Base-by-base conservation (phyloP, 2,888 invertebrate genomes). In the Brachyptera risi region DNA sequence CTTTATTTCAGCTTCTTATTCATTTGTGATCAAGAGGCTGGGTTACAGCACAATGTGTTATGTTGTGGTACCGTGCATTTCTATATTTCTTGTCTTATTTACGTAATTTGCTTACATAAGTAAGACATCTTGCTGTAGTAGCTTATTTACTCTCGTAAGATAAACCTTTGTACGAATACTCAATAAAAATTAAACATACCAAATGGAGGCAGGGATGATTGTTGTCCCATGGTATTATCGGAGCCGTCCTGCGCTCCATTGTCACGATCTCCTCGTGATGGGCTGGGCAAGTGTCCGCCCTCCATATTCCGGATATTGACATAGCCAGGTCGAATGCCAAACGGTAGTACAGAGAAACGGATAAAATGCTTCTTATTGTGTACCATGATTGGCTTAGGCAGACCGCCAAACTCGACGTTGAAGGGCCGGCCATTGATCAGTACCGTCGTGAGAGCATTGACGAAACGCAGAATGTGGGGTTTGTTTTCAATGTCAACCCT, bases 361-460 rank as follows among this genome's bases (percentile, higher is more conserved):
- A 92, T 81, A 71, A 89, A 93, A 72, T 89, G 88, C 69, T 89
- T 90, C 66, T 84, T 85, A 26, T 83, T 86, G n/a, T 84, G 82
- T 1, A 92, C 78, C 59, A 82, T 79, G 61, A 92, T 83, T 2
- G 90, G 88, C 71, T 88, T 88, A 0, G 93, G 92, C 60, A 92
- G 75, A 31, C 90, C 92, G 21, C 92, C 93, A 72, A 88, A 94
- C 70, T 91, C 88, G 1, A 73, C 70, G 71, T 84, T 83, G 69
- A 88, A 87, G 1, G 88, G 84, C 68, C 85, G 82, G 50, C 88
- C 90, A 71, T 93, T 90, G 59, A 93, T 84, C 56, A 91, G 75
- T 0, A 90, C 89, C 9, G 87, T 89, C 68, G 83, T 78, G 38
- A 93, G 76, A 1, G 87, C 81, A 71, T 93, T 90, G 23, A 86